Evolutionary conservation across 2,888 invertebrate species (phyloP).

Genomic region (Lamellibrachia columna): DNA sequence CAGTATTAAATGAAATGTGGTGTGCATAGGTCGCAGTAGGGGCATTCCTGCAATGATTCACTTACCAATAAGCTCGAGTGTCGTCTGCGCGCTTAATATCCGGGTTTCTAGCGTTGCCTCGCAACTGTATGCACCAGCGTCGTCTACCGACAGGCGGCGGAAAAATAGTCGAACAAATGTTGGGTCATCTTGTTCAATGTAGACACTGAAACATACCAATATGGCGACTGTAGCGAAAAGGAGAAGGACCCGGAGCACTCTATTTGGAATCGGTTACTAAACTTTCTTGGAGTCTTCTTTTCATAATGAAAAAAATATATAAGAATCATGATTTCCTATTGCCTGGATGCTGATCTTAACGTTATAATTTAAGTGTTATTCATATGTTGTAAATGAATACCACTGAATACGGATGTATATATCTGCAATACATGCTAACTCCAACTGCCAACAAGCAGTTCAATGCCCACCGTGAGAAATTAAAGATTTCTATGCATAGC

Average conservation of each 20-base stretch:
- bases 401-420: no score
- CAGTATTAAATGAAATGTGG: neutral
- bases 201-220: neutral
- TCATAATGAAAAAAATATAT: no score
- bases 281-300: neutral
- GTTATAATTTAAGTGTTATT: no score
- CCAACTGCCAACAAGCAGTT: no score
- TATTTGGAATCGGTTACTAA: neutral
- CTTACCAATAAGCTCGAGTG: neutral
- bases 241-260: neutral
- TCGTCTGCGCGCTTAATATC: neutral
- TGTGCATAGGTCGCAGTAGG: neutral
- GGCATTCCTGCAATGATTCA: neutral
- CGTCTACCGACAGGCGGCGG: neutral
- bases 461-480: no score
- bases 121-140: neutral
- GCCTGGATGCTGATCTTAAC: no score
- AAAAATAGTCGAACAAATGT: neutral
- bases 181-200: neutral
- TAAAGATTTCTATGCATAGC: no score
- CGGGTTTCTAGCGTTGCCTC: constrained; percentile 6
- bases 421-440: no score
- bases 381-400: no score
- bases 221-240: neutral
- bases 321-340: no score